Base-by-base conservation (phyloP, 2,888 invertebrate species). In the Eupithecia centaureata region DNA sequence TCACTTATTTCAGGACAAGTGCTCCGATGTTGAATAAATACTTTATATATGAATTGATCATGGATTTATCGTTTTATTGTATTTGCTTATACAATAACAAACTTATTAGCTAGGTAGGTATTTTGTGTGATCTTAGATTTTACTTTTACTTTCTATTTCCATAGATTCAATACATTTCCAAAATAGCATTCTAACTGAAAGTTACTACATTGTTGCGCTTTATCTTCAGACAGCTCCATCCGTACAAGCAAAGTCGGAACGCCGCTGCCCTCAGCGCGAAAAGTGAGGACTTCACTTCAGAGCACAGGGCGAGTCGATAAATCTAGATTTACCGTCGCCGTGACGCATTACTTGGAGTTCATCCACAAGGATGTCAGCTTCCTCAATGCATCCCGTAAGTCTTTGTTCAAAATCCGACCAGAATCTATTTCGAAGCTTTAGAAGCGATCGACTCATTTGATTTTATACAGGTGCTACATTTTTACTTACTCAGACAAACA, bases 241-340 rank as follows among this genome's bases (percentile, higher is more conserved):
- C 84, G 87, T 15, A 79, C 66, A 65, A 77, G 81, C 72, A 84
- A 77, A 62, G 76, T 82, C 54, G 86, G 86, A 1, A 54, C 76
- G 7, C 77, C 79, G 0, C 73, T 90, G 2, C 89, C 89, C 0
- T 87, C 88, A 10, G 87, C 90, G 10, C 80, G 89, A 56, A 79
- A 77, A 68, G 86, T 90, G 18, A 82, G 89, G 25, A 89, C 86
- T 15, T 73, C 73, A 30, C 75, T 90, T 12, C 85, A 86, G 73
- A 77, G 83, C 5, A 86, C 85, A 1, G 88, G 88, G 0, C 80
- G 87, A 5, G 85, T 88, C 18, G 83, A 88, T 73, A 86, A 80
- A 65, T 74, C 71, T 22, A 76, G 71, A 2, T 86, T 89, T 70
- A 89, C 80, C 13, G 73, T 79, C 7, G 90, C 89, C 5, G 85